Conservation (phyloP, 2,888 invertebrate species). For the Hydrotaea diabolus region DNA sequence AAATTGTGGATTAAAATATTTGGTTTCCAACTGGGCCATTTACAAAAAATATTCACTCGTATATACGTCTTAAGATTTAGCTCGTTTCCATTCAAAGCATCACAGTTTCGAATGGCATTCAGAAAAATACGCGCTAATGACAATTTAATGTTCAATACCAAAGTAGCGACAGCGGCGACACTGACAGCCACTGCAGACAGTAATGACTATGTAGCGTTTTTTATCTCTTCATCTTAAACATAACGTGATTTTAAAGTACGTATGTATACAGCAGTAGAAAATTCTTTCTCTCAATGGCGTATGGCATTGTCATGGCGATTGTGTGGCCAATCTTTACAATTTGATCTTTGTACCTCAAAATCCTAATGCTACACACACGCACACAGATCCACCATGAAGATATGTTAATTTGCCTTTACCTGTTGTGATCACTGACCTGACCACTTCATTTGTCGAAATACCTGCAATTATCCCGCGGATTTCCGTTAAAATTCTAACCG, state of each 20-base stretch:
- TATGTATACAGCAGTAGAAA: no score
- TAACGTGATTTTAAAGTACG: no score
- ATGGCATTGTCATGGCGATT: no score
- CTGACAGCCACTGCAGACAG: neutral
- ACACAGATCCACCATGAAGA: no score
- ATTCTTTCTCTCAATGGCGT: no score
- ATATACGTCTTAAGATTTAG: conserved; percentile 4
- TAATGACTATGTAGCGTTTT: conserved; percentile 30
- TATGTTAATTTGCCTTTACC: neutral
- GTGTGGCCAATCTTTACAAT: no score
- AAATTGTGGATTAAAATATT: neutral
- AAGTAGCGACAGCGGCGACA: neutral
- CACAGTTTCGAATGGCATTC: neutral
- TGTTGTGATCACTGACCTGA: neutral
- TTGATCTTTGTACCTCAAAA: no score
- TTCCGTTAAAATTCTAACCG: neutral
- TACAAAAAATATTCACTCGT: neutral
- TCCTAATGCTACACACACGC: no score
- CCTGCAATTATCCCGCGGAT: neutral
- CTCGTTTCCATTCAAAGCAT: neutral
- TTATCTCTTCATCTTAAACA: no score
- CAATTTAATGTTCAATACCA: conserved; percentile 6
- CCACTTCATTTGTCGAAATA: neutral
- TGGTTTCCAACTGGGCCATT: conserved; percentile 28
- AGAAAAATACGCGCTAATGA: conserved; percentile 1